Conservation (phyloP, 2,888 invertebrate genomes). For the Nesidiocoris tenuis region DNA sequence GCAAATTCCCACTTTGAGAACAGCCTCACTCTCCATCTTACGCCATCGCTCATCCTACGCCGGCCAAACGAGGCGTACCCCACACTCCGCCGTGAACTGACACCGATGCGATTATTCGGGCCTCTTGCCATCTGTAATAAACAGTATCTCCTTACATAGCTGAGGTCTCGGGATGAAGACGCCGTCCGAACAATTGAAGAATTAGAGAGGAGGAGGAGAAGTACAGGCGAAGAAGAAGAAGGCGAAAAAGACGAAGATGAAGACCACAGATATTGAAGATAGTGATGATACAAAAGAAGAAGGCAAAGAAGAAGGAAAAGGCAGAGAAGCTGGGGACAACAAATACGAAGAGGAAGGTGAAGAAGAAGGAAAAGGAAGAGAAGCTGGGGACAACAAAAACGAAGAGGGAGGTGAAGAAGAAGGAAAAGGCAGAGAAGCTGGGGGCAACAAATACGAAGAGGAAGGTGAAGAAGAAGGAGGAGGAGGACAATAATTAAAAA, state of each 20-base stretch:
- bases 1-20: constrained; percentile 31
- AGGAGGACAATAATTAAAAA: too few species aligned
- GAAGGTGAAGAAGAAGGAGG: neutral
- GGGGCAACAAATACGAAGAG: neutral
- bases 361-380: neutral
- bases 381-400: neutral
- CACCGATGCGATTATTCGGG: constrained; percentile 39
- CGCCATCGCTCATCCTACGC: neutral
- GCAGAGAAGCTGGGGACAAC: neutral
- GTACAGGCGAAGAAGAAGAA: neutral
- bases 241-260: constrained; percentile 3
- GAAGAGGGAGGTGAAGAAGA: neutral
- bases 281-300: too few species aligned
- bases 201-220: neutral
- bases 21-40: neutral
- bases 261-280: too few species aligned
- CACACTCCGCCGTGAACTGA: constrained; percentile 20
- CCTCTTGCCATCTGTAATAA: constrained; percentile 38
- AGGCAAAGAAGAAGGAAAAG: too few species aligned
- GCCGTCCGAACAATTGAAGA: neutral
- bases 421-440: neutral
- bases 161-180: too few species aligned
- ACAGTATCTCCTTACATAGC: constrained; percentile 19
- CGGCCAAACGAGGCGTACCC: neutral
- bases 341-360: neutral